Evolutionary conservation across 2,113 vertebrate genomes (phyloP).

Genomic region (Serilophus lunatus): DNA sequence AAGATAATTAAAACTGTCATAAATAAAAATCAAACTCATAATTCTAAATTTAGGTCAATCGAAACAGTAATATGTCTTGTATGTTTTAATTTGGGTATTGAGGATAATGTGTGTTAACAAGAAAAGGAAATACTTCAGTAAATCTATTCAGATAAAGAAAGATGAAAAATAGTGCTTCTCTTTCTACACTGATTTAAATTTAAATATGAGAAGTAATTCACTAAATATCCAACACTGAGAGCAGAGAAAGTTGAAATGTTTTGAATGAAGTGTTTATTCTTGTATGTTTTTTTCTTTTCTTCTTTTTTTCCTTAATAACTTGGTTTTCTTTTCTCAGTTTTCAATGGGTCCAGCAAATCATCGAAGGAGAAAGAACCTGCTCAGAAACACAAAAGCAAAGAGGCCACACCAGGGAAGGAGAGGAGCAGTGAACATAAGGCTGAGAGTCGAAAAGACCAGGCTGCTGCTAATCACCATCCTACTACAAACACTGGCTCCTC

Average conservation of each 20-base stretch:
- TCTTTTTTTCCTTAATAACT: not conserved
- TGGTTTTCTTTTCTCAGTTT: slow-evolving; percentile 72
- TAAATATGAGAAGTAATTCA: not conserved
- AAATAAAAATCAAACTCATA: slow-evolving; percentile 19
- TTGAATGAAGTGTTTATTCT: not conserved
- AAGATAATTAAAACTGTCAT: slow-evolving; percentile 20
- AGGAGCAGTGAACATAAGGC: slow-evolving; percentile 82
- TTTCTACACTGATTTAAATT: not conserved
- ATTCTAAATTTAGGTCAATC: slow-evolving; percentile 19
- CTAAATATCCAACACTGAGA: not conserved
- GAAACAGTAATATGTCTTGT: not conserved
- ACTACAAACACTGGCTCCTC: slow-evolving; percentile 76
- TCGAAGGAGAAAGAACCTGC: slow-evolving; percentile 79
- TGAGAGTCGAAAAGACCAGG: slow-evolving; percentile 83
- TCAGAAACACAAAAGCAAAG: slow-evolving; percentile 83
- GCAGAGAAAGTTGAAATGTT: not conserved
- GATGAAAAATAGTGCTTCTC: not conserved
- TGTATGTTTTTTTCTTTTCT: not conserved
- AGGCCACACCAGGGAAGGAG: slow-evolving; percentile 86
- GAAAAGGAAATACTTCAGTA: not conserved
- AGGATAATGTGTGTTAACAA: slow-evolving; percentile 3
- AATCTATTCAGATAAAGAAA: not conserved
- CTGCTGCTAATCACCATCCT: slow-evolving; percentile 65
- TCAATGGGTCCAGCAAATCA: slow-evolving; percentile 88
- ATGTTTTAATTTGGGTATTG: slow-evolving; percentile 10